phyloP scores from a whole-genome alignment of 2,113 vertebrate genomes.

The Heliornis fulica region DNA sequence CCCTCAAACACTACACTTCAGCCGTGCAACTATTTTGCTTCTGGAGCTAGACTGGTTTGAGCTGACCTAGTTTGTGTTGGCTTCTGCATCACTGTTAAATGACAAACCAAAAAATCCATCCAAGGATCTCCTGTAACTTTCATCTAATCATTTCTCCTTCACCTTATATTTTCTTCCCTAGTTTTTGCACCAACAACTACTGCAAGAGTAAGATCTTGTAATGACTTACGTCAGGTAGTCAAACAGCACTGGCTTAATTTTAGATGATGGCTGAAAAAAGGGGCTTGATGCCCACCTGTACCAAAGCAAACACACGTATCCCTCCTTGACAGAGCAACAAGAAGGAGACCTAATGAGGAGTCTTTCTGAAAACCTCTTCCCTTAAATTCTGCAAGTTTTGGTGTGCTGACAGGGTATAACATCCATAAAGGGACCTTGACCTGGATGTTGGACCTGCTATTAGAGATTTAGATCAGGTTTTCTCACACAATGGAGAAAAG shows the following conservation, averaged over 20 bases:
- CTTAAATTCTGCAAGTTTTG: neutral
- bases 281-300: neutral
- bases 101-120: neutral
- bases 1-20: neutral
- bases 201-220: neutral
- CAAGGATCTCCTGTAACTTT: neutral
- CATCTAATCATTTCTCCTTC: neutral
- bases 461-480: neutral
- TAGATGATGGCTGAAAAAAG: neutral
- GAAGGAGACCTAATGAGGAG: neutral
- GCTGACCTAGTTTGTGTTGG: conserved; percentile 34
- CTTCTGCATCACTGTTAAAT: neutral
- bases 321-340: neutral
- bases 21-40: neutral
- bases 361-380: neutral
- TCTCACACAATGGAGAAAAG: neutral
- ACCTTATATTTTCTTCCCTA: neutral
- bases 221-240: neutral
- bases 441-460: neutral
- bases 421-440: neutral
- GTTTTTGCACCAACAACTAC: neutral
- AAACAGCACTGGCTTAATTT: neutral
- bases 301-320: neutral
- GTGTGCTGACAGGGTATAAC: neutral
- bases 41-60: neutral